Evolutionary conservation across 2,113 vertebrate genomes (phyloP).

Genomic region (Sebastes fasciatus): DNA sequence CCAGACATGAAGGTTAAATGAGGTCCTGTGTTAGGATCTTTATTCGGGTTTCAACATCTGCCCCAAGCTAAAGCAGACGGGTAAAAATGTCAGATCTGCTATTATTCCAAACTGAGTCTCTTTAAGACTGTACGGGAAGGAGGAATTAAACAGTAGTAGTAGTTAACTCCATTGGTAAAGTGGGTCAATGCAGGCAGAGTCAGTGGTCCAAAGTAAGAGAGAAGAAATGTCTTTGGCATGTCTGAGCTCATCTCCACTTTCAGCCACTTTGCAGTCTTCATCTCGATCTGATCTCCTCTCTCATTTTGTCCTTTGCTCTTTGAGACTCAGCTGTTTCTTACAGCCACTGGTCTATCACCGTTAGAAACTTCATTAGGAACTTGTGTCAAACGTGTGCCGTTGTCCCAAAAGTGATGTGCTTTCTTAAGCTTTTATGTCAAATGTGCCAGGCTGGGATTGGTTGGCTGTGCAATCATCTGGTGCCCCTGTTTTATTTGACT

Average conservation of each 20-base stretch:
- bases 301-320: slow-evolving; percentile 64
- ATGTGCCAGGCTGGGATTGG: neutral
- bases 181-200: slow-evolving; percentile 53
- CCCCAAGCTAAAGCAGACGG: neutral
- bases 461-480: neutral
- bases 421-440: neutral
- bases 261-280: slow-evolving; percentile 84
- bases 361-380: neutral
- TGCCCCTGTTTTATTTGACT: neutral
- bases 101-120: neutral
- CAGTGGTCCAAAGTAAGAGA: slow-evolving; percentile 68
- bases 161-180: slow-evolving; percentile 69
- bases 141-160: slow-evolving; percentile 3
- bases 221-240: slow-evolving; percentile 81
- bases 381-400: neutral
- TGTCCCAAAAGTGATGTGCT: neutral
- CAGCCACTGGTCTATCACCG: slow-evolving; percentile 21
- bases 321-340: slow-evolving; percentile 71
- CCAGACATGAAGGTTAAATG: slow-evolving; percentile 4
- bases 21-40: neutral
- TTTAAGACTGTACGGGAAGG: neutral
- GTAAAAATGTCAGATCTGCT: neutral
- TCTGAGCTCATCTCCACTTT: slow-evolving; percentile 84
- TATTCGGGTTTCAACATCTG: neutral
- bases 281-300: slow-evolving; percentile 61